Percentiles rank a stretch among this genome's conserved stretches.
phyloP scores from a whole-genome alignment of 2,888 invertebrate species.

The Hanleya hanleyi region DNA sequence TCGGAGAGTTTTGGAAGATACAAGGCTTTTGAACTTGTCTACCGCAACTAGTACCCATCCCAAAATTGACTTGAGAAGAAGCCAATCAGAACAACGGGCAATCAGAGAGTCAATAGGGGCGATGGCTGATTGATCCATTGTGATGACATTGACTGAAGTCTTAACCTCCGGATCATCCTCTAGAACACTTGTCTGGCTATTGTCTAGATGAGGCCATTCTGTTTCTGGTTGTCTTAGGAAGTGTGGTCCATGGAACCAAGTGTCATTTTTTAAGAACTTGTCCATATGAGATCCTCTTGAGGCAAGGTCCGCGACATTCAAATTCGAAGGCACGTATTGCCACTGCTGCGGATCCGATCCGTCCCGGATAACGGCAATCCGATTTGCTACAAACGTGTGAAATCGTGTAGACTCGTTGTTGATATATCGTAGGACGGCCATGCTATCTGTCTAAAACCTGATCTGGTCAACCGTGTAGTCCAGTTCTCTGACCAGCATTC shows the following conservation, averaged over 20 bases:
- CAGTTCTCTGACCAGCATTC: no score
- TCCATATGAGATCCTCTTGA: neutral
- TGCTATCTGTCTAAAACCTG: no score
- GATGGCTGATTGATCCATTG: neutral
- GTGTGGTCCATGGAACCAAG: neutral
- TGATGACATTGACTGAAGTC: neutral
- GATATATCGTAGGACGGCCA: no score
- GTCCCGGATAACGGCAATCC: no score
- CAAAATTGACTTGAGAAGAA: neutral
- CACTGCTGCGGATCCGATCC: no score
- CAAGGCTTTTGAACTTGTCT: neutral
- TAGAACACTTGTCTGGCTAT: neutral
- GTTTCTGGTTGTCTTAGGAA: neutral
- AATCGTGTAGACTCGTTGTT: no score
- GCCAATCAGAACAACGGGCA: neutral
- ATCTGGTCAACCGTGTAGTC: no score
- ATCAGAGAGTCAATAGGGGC: neutral
- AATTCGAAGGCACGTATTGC: neutral
- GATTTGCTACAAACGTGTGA: no score
- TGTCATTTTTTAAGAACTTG: neutral
- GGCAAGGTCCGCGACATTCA: neutral
- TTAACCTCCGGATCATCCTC: neutral
- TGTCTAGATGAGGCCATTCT: neutral
- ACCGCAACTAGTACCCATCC: neutral
- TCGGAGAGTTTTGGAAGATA: neutral